Base-by-base conservation (phyloP, 2,888 invertebrate genomes). In the Tricholauxania praeusta region DNA sequence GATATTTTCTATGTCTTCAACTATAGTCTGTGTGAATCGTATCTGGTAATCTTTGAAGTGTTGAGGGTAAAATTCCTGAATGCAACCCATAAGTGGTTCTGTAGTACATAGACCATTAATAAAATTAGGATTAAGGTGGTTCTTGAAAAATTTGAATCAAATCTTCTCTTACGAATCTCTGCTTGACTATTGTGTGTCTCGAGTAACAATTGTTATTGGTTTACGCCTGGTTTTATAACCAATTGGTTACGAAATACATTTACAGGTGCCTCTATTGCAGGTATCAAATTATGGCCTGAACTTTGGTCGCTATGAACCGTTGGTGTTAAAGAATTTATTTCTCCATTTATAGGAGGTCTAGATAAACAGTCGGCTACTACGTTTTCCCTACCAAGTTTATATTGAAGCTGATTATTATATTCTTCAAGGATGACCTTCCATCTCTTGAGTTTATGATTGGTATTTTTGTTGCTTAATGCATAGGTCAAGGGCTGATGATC, bases 391-490 rank as follows among this genome's bases (percentile, higher is more conserved):
- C 68, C 72, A n/a, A 72, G 72, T 32, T 73, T 73, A 17, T 75
- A 66, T 6, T 17, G 8, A 7, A 66, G 19, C 22, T 71, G 64
- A 17, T 75, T 59, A 32, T 74, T 71, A 28, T 74, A 72, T 28
- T 75, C 74, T 47, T 76, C 72, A 0, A 72, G 39, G 12, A 70
- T 72, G 7, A 59, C 53, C 47, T 75, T 73, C 75, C 73, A 72
- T 57, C 71, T 32, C 39, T 76, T 76, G 15, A 74, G 48, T n/a
- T 72, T 71, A 17, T 51, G 68, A 22, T 75, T 74, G 5, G 17
- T 65, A n/a, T 75, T 75, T 47, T 68, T 76, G 19, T 60, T 69
- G 22, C 68, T 68, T 7, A 75, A 52, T 1, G 64, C 64, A 49
- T 64, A 39, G 2, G 64, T 64, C 1, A 22, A 22, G 22, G 22